phyloP scores from a whole-genome alignment of 2,888 invertebrate genomes.

The Mellilla xanthometata region DNA sequence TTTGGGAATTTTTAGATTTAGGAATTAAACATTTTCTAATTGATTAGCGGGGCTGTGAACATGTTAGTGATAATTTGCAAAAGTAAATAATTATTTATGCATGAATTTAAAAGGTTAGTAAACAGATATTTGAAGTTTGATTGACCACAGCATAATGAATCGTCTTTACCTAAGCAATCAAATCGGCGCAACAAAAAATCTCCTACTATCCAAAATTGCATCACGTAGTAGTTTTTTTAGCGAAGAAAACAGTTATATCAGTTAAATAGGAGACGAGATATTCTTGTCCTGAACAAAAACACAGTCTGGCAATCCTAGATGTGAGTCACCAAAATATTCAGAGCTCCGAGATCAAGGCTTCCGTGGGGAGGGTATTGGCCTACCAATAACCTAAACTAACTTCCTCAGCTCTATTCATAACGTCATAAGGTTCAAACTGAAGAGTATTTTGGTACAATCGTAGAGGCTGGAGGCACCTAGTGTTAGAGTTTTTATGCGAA shows the following conservation, averaged over 20 bases:
- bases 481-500: slow-evolving; percentile 39
- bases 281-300: slow-evolving; percentile 17
- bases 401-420: slow-evolving; percentile 7
- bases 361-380: slow-evolving; percentile 55
- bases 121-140: background rate
- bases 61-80: too few species aligned
- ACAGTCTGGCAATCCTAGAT: slow-evolving; percentile 23
- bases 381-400: slow-evolving; percentile 37
- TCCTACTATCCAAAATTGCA: background rate
- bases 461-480: slow-evolving; percentile 15
- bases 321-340: slow-evolving; percentile 50
- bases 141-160: background rate
- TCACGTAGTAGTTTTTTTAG: slow-evolving; percentile 4
- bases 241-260: slow-evolving; percentile 24
- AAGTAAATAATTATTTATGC: too few species aligned
- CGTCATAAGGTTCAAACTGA: slow-evolving; percentile 11
- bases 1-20: background rate
- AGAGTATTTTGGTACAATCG: background rate
- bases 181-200: background rate
- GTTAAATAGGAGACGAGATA: slow-evolving; percentile 1
- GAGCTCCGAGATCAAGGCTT: slow-evolving; percentile 56
- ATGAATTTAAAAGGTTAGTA: too few species aligned
- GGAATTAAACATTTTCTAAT: too few species aligned
- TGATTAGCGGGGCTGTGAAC: too few species aligned
- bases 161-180: background rate